Evolutionary conservation across 1,140 invertebrate species (phyloP).

Genomic region (Globodera ellingtonae): DNA sequence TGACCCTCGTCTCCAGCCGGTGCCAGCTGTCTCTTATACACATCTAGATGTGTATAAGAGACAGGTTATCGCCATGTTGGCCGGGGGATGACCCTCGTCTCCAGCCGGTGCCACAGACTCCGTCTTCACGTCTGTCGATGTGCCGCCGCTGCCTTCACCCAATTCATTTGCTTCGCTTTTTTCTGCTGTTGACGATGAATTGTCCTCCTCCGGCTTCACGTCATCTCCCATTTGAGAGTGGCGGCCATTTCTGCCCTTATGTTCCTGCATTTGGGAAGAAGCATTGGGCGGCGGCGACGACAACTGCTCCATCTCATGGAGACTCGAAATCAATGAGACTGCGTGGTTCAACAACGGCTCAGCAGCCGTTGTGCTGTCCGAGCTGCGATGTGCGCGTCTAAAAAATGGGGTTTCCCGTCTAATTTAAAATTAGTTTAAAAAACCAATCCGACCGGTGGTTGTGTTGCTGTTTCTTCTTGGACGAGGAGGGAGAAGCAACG

Average conservation of each 20-base stretch:
- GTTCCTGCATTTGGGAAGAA: neutral
- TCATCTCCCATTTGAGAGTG: neutral
- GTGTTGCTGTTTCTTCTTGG: conserved; percentile 15
- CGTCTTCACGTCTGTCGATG: neutral
- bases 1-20: neutral
- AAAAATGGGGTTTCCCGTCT: conserved; percentile 10
- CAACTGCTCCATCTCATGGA: neutral
- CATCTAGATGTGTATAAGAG: too few species aligned
- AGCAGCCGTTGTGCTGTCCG: neutral
- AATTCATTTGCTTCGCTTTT: neutral
- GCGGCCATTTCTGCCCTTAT: neutral
- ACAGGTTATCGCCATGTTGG: neutral
- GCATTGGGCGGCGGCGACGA: neutral
- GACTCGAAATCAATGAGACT: neutral
- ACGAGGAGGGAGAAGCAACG: neutral
- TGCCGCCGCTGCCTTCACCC: neutral
- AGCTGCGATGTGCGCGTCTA: neutral
- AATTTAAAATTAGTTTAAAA: conserved; percentile 14
- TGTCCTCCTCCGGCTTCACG: too few species aligned
- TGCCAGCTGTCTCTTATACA: too few species aligned
- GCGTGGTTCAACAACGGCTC: neutral
- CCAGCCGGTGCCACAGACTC: too few species aligned
- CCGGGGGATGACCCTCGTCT: neutral
- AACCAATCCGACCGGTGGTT: neutral
- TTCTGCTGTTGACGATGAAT: too few species aligned